Base-by-base conservation (phyloP, 37 sponge, comb jelly and placozoan genomes). In the Halisarca cf. caerulea region DNA sequence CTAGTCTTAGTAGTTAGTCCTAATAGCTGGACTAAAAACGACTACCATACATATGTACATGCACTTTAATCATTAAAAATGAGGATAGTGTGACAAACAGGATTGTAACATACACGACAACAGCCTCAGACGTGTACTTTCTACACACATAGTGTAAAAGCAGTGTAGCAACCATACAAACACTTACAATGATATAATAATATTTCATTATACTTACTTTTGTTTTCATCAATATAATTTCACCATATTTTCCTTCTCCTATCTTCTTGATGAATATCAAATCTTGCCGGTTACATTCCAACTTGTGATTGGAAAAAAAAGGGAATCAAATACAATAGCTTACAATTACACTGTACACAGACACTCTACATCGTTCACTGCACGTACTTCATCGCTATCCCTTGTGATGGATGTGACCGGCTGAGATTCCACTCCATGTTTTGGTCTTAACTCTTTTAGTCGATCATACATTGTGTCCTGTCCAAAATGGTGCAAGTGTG, bases 231-330 rank as follows among this genome's bases (percentile, higher is more conserved):
- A 90, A 80, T 24, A 90, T 59, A 23, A 90, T 86, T 78, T 90
- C 85, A 17, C 90, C 90, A 86, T 83, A 90, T 70, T 77, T 58
- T 78, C 90, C 90, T 51, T 86, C 83, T 3, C 90, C 90, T 37
- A 90, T 47, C 34, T 90, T 86, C 32, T 79, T 54, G 27, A 90
- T 44, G 78, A 85, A 90, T 35, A 82, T 62, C 44, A 90, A 79
- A 18, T 86, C 71, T 21, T 37, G 21, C 8, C 90, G 81, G 36
- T 82, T 70, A 28, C 77, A 86, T 54, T 82, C 71, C 90, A 83
- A 90, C 3, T 66, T 47, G 72, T 90, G 28, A 38, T 34, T 27
- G 33, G 1, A 30, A 7, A 34, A 27, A 17, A 68, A 8, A 68
- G 32, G 69, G 35, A 18, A 68, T 68, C 77, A 32, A 28, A 28